phyloP scores from a whole-genome alignment of 2,797 vertebrate species.

The Botia kubotai region DNA sequence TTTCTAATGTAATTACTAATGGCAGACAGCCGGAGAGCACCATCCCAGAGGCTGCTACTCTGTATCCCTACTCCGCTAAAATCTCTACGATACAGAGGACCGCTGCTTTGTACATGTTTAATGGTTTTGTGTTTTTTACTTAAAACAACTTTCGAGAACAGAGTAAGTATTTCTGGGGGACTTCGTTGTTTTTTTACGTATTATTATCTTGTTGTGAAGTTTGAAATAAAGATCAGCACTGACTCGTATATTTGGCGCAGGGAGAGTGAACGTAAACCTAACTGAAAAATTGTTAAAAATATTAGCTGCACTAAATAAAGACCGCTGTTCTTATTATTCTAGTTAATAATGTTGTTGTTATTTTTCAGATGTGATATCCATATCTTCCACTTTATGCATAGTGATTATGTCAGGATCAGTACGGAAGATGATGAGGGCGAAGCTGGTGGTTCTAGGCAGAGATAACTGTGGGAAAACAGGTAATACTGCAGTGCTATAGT shows the following conservation, averaged over 20 bases:
- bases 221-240: neutral
- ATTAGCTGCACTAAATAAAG: neutral
- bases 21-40: constrained; percentile 2
- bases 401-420: constrained; percentile 57
- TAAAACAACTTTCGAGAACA: constrained; percentile 12
- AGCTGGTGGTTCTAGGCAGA: constrained; percentile 63
- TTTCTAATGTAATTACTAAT: constrained; percentile 31
- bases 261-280: neutral
- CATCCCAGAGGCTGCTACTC: neutral
- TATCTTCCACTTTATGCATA: neutral
- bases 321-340: neutral
- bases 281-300: neutral
- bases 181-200: neutral
- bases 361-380: neutral
- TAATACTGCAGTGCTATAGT: constrained; percentile 18
- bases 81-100: neutral
- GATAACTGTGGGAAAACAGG: constrained; percentile 69
- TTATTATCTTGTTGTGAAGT: neutral
- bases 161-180: constrained; percentile 7
- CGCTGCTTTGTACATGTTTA: neutral
- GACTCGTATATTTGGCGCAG: neutral
- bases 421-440: constrained; percentile 60
- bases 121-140: neutral
- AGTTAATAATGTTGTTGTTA: neutral
- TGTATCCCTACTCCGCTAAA: neutral